Base-by-base conservation (phyloP, 1,140 invertebrate genomes). In the Solen grandis region DNA sequence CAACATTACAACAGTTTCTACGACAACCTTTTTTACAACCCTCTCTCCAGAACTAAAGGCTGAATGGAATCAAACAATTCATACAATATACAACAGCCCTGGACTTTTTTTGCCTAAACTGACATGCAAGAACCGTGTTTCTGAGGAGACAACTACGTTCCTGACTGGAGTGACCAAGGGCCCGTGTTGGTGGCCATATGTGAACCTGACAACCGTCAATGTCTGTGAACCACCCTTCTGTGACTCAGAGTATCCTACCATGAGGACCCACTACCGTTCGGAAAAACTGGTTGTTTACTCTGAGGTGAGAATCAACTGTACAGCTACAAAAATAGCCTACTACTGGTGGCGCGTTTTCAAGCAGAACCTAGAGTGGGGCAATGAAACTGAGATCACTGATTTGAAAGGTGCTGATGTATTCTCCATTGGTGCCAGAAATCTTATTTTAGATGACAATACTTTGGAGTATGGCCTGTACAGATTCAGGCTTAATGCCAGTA, bases 381-480 rank as follows among this genome's bases (percentile, higher is more conserved):
- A 79, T 69, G 83, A 85, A 33, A 80, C 79, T 31, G 75, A 80
- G 59, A 65, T 85, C 16, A 76, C 55, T n/a, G 72, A 82, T 65
- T 65, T 85, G 19, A 72, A 65, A 31, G 80, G 52, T 25, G 80
- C 83, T n/a, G 83, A 85, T 38, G 31, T 72, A 22, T 82, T 70
- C 25, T 85, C 83, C 25, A 82, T 85, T 52, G 79, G 75, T 10
- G 79, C 80, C 14, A 72, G 83, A 76, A 72, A 76, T 22, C 41
- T 85, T 16, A 74, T 79, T 1, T 41, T 85, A 19, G 55, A 75
- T 5, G 68, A 74, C 25, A 78, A 74, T n/a, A 70, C 68, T 22
- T 31, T 86, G 13, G 80, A 84, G n/a, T 83, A 83, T 73, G 85
- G 85, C 22, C 33, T 85, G 14, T 86, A 86, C 59, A 63, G 81